phyloP scores from a whole-genome alignment of 2,113 vertebrate species.

The Tor tambroides region DNA sequence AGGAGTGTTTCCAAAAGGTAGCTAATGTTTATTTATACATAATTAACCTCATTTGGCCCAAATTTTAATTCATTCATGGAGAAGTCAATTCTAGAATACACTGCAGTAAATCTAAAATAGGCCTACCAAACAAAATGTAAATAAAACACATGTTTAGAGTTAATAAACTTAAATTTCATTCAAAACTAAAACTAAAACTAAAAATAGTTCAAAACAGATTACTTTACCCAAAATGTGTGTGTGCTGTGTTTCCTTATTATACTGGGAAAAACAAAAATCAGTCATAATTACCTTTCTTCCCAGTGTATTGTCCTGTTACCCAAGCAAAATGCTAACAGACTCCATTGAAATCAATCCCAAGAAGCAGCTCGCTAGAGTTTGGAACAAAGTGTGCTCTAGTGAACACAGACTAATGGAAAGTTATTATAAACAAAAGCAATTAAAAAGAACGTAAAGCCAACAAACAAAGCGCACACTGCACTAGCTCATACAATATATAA shows the following conservation, averaged over 20 bases:
- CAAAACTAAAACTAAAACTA: not conserved
- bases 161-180: not conserved
- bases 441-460: slow-evolving; percentile 44
- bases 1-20: not conserved
- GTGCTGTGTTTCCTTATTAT: too few relatives aligned
- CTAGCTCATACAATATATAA: slow-evolving; percentile 47
- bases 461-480: slow-evolving; percentile 43
- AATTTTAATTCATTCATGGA: not conserved
- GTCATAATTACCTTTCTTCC: not conserved
- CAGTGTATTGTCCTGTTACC: not conserved
- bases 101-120: not conserved
- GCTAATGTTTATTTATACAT: not conserved
- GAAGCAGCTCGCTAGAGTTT: not conserved
- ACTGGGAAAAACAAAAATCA: too few relatives aligned
- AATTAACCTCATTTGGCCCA: not conserved
- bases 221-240: too few relatives aligned
- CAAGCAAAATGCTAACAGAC: too few relatives aligned
- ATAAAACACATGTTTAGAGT: not conserved
- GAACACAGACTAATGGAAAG: not conserved
- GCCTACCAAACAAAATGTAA: not conserved
- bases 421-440: not conserved
- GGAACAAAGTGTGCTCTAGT: not conserved
- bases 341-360: not conserved
- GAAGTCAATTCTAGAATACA: not conserved
- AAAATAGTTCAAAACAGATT: not conserved